Conservation (phyloP, 2,113 vertebrate genomes). For the Euleptes europaea region DNA sequence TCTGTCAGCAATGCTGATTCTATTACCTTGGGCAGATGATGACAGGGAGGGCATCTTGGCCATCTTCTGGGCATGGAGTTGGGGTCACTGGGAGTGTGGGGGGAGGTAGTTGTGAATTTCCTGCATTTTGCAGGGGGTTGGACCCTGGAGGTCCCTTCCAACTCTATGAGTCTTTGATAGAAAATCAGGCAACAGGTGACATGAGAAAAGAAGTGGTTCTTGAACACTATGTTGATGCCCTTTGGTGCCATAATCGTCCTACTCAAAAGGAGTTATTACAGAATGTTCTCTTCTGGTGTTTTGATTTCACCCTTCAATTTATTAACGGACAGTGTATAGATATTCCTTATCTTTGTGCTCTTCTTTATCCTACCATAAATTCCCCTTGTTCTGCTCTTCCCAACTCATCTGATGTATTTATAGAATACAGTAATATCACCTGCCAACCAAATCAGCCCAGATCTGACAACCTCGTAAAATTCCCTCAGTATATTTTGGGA, state of each 20-base stretch:
- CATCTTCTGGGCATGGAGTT: no score
- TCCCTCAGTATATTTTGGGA: background rate
- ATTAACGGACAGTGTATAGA: background rate
- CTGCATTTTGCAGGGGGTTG: no score
- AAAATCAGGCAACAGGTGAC: background rate
- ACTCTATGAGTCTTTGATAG: no score
- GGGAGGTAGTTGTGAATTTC: no score
- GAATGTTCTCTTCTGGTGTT: background rate
- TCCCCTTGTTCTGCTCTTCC: background rate
- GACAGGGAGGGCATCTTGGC: no score
- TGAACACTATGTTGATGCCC: background rate
- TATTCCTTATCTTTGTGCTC: background rate
- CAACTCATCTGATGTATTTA: conserved; percentile 5
- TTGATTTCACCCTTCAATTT: background rate
- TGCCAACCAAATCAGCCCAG: background rate
- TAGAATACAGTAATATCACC: background rate
- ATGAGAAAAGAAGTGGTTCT: no score
- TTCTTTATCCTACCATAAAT: background rate
- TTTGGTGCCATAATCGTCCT: background rate
- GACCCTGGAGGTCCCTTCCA: no score
- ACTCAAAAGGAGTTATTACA: background rate
- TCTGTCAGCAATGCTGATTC: no score
- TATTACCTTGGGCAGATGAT: no score
- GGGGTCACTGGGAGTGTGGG: no score
- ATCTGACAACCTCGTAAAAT: background rate